Conservation (phyloP, 2,888 invertebrate genomes). For the Mactromeris polynyma region DNA sequence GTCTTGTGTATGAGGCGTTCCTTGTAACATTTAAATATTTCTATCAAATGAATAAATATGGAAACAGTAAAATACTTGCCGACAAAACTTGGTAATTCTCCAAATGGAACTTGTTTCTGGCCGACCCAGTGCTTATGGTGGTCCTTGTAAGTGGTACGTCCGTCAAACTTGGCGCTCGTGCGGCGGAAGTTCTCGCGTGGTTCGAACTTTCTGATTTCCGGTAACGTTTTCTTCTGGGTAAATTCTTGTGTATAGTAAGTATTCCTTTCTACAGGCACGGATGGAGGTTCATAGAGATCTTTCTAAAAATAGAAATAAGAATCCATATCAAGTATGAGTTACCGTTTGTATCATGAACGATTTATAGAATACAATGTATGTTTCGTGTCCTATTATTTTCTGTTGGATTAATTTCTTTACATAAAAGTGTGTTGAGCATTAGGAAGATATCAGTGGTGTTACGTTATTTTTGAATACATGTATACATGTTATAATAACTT, state of each 20-base stretch:
- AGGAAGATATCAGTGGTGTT: too few species aligned
- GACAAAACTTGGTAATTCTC: constrained; percentile 85
- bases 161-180: constrained; percentile 79
- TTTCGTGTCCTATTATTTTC: too few species aligned
- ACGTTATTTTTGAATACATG: too few species aligned
- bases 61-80: constrained; percentile 66
- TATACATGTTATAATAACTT: too few species aligned
- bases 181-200: constrained; percentile 68
- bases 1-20: too few species aligned
- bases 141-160: constrained; percentile 82
- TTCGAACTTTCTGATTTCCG: constrained; percentile 60
- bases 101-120: constrained; percentile 79
- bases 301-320: constrained; percentile 73
- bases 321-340: too few species aligned
- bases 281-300: constrained; percentile 78
- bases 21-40: too few species aligned
- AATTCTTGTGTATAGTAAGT: constrained; percentile 81
- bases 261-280: constrained; percentile 77
- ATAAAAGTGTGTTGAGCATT: too few species aligned
- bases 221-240: constrained; percentile 68
- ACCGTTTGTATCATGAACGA: too few species aligned
- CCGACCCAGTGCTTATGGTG: constrained; percentile 83
- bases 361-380: too few species aligned
- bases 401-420: too few species aligned
- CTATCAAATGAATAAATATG: too few species aligned